Conservation (phyloP, 2,797 vertebrate species). For the Xenentodon cancila region DNA sequence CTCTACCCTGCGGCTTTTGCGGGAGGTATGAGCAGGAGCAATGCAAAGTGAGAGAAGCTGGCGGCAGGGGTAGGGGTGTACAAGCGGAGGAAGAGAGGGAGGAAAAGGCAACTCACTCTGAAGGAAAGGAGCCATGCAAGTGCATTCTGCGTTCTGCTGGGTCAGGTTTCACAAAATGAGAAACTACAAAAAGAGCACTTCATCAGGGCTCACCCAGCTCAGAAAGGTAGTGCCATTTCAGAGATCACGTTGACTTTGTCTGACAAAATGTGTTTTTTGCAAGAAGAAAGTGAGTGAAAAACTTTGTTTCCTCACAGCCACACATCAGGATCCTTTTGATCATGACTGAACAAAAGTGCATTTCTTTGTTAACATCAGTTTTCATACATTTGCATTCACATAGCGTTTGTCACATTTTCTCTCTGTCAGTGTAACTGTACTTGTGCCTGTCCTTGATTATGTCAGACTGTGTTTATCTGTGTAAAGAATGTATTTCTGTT, state of each 20-base stretch:
- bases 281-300: not conserved
- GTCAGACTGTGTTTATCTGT: slow-evolving; percentile 21
- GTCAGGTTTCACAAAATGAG: slow-evolving; percentile 85
- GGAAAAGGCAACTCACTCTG: slow-evolving; percentile 55
- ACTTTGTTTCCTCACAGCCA: not conserved
- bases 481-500: slow-evolving; percentile 12
- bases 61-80: slow-evolving; percentile 53
- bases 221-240: slow-evolving; percentile 74
- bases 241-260: not conserved
- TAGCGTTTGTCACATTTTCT: not conserved
- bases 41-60: slow-evolving; percentile 59
- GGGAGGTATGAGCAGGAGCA: slow-evolving; percentile 60
- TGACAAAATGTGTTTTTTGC: not conserved
- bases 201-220: slow-evolving; percentile 79
- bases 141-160: slow-evolving; percentile 81
- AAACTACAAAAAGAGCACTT: slow-evolving; percentile 68
- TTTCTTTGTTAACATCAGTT: not conserved
- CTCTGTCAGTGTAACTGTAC: slow-evolving; percentile 6
- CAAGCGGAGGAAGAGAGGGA: slow-evolving; percentile 42
- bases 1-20: slow-evolving; percentile 27
- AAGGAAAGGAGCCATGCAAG: slow-evolving; percentile 80
- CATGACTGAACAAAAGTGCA: not conserved
- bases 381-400: slow-evolving; percentile 11
- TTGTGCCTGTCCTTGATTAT: slow-evolving; percentile 24
- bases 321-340: not conserved